phyloP scores from a whole-genome alignment of 2,113 vertebrate species.

The Cochlearius cochlearius region DNA sequence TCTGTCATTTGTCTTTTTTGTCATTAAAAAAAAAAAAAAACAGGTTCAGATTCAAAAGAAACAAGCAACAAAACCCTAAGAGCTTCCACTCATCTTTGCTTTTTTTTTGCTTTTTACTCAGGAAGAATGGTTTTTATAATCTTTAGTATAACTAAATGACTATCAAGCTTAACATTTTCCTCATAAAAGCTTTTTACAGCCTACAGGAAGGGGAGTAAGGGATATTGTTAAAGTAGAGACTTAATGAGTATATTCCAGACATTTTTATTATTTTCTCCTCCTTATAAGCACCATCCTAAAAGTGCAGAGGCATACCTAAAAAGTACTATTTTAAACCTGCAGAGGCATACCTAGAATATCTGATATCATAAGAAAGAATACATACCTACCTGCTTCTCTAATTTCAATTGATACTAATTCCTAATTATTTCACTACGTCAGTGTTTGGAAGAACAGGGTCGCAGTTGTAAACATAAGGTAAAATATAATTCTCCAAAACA shows the following conservation, averaged over 20 bases:
- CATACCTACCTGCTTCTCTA: neutral
- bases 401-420: neutral
- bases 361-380: neutral
- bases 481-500: neutral
- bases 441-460: neutral
- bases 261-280: neutral
- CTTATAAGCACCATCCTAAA: neutral
- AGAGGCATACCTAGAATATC: neutral
- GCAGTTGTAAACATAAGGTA: neutral
- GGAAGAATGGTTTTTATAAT: neutral
- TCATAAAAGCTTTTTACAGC: neutral
- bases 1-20: neutral
- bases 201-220: neutral
- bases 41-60: neutral
- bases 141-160: neutral
- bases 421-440: neutral
- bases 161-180: neutral
- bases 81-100: neutral
- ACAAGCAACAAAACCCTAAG: neutral
- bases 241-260: neutral
- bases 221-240: neutral
- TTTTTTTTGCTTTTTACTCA: neutral
- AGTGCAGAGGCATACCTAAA: neutral
- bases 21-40: neutral
- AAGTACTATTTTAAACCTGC: neutral